Percentiles rank a stretch among this genome's conserved stretches.
phyloP scores from a whole-genome alignment of 2,888 invertebrate genomes.

The Drosophila heteroneura region DNA sequence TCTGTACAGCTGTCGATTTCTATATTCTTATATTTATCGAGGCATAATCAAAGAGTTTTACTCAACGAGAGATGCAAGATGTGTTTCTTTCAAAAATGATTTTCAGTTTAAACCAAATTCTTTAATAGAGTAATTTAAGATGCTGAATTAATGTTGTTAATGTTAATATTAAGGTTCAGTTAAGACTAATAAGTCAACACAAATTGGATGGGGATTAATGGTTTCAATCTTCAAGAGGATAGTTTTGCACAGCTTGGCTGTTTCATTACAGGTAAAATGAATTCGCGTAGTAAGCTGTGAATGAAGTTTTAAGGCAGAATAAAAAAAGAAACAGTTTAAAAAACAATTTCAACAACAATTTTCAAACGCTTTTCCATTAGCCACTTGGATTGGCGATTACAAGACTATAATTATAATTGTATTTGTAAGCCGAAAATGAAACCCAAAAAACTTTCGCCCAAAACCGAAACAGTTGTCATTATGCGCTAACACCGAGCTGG shows the following conservation, averaged over 20 bases:
- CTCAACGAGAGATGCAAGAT: not conserved
- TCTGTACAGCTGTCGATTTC: not conserved
- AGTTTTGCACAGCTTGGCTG: not conserved
- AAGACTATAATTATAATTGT: conserved; percentile 68
- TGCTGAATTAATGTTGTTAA: not conserved
- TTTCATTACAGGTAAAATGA: conserved; percentile 57
- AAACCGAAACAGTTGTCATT: conserved; percentile 70
- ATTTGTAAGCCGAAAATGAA: conserved; percentile 41
- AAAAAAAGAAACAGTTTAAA: conserved; percentile 28
- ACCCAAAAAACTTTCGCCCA: conserved; percentile 64
- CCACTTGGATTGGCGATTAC: conserved; percentile 33
- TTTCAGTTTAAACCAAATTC: not conserved
- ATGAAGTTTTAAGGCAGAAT: conserved; percentile 28
- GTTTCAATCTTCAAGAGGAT: conserved; percentile 10
- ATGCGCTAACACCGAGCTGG: conserved; percentile 49
- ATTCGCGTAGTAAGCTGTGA: conserved; percentile 66
- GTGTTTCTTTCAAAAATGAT: not conserved
- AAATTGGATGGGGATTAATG: conserved; percentile 21
- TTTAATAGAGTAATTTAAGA: not conserved
- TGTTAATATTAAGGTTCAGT: not conserved
- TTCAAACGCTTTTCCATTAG: conserved; percentile 48
- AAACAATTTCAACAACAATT: conserved; percentile 45
- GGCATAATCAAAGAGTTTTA: not conserved
- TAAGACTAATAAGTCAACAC: conserved; percentile 7
- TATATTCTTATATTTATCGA: not conserved